A percentile compares a stretch with the other conserved stretches of the same genome.
Conservation (phyloP, 2,113 vertebrate genomes). For the Pelusios castaneus region DNA sequence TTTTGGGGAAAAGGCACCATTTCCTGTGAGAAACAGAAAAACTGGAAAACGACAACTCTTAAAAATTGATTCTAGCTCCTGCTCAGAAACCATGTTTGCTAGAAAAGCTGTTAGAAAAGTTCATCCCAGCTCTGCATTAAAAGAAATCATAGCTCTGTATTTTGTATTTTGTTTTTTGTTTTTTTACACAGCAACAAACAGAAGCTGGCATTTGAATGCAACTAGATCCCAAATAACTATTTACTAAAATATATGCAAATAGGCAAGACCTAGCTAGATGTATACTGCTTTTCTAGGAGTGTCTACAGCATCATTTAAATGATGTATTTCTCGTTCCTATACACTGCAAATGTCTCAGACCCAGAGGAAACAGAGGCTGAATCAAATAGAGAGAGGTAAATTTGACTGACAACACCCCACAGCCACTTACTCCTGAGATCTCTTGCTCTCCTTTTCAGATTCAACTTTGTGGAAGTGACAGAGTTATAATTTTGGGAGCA, state of each 20-base stretch:
- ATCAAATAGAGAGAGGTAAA: too few species aligned
- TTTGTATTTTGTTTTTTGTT: neutral
- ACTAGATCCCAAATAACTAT: neutral
- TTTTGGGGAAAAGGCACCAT: neutral
- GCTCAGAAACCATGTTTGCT: neutral
- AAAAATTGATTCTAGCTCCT: too few species aligned
- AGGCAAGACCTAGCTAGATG: neutral
- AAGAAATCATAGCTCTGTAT: neutral
- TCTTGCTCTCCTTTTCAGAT: too few species aligned
- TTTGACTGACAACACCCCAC: too few species aligned
- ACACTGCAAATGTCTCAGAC: too few species aligned
- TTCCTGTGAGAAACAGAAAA: neutral
- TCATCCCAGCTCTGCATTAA: neutral
- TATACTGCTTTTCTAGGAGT: accelerated
- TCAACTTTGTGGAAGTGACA: too few species aligned
- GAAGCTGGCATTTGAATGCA: neutral
- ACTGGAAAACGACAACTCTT: neutral
- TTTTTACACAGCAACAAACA: neutral
- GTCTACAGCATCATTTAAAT: neutral
- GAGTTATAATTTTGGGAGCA: too few species aligned
- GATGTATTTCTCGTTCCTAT: too few species aligned
- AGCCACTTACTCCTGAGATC: too few species aligned
- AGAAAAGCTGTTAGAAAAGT: neutral
- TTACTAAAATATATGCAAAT: neutral
- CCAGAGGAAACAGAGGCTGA: too few species aligned